Base-by-base conservation (phyloP, 2,113 vertebrate genomes). In the Cricetomys ansorgei region DNA sequence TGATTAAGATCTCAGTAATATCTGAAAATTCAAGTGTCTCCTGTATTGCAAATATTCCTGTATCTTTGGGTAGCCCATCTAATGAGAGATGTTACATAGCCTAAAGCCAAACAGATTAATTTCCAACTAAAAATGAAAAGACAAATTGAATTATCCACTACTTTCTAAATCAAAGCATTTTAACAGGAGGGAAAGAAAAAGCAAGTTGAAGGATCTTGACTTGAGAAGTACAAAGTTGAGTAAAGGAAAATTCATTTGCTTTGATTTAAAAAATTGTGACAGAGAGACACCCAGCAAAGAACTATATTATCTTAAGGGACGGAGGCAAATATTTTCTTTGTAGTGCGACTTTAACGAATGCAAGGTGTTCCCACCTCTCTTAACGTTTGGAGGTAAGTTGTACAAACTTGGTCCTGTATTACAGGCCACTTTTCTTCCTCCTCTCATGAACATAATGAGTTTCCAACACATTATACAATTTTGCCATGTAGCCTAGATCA, bases 1-100 rank as follows among this genome's bases (percentile, higher is more conserved):
- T 98, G 98, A 99, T 98, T 99, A 98, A 98, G 98, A 99, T 98
- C 97, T 98, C 98, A 98, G 97, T 97, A 97, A 98, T 97, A 98
- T 97, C 87, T 98, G 97, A 98, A 99, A 99, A 99, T 99, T 99
- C 98, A 99, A 99, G 97, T 93, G 98, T 99, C 98, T 98, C 94
- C 95, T 98, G 96, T 98, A 99, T 96, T 98, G 98, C 98, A 99
- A 99, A 98, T 98, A 98, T 98, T 99, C 99, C 98, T 97, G 98
- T 99, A 98, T 98, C 98, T 99, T 99, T 98, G 98, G 97, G 98
- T 98, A 98, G 98, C 98, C 98, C 95, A 92, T 97, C 98, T 99
- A 99, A 99, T 98, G 98, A 99, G 98, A 99, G 98, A 98, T 98
- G 98, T 98, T 98, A 98, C 87, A 96, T 98, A 98, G 98, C 98